Evolutionary conservation across 1,140 invertebrate species (phyloP).

Genomic region (Teleopsis dalmanni): DNA sequence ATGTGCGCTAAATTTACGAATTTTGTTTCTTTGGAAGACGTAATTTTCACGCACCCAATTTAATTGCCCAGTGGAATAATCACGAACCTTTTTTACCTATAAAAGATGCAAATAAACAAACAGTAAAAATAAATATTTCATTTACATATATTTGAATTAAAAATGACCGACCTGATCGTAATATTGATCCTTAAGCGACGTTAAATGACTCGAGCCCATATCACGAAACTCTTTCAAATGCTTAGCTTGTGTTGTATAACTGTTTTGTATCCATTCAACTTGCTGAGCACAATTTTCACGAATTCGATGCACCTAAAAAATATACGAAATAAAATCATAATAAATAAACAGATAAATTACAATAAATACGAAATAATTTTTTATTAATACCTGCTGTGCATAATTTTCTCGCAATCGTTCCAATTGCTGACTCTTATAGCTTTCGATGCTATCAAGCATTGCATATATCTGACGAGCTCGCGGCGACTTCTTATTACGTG

Average conservation of each 20-base stretch:
- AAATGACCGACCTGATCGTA: conserved; percentile 65
- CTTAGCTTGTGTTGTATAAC: conserved; percentile 78
- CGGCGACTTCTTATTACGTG: conserved; percentile 56
- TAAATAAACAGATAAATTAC: not conserved
- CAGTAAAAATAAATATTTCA: not conserved
- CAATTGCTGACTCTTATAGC: conserved; percentile 80
- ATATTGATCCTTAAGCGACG: conserved; percentile 81
- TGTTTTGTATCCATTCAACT: conserved; percentile 87
- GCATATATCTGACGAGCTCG: conserved; percentile 73
- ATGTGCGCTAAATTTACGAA: conserved; percentile 87
- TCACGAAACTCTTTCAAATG: conserved; percentile 83
- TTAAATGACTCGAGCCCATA: conserved; percentile 79
- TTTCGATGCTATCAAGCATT: conserved; percentile 83
- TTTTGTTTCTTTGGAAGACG: conserved; percentile 87
- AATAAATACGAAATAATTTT: not conserved
- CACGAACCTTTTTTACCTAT: conserved; percentile 74
- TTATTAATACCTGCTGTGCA: conserved; percentile 62
- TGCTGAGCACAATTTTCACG: conserved; percentile 88
- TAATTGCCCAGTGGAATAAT: conserved; percentile 81
- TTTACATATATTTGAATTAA: conserved; percentile 14
- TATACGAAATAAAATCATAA: not conserved
- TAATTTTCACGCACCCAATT: conserved; percentile 92
- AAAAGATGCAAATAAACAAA: conserved; percentile 1
- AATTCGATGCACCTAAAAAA: conserved; percentile 67
- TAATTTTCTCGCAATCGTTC: conserved; percentile 86